phyloP scores from a whole-genome alignment of 2,113 vertebrate species.

The Morone chrysops region DNA sequence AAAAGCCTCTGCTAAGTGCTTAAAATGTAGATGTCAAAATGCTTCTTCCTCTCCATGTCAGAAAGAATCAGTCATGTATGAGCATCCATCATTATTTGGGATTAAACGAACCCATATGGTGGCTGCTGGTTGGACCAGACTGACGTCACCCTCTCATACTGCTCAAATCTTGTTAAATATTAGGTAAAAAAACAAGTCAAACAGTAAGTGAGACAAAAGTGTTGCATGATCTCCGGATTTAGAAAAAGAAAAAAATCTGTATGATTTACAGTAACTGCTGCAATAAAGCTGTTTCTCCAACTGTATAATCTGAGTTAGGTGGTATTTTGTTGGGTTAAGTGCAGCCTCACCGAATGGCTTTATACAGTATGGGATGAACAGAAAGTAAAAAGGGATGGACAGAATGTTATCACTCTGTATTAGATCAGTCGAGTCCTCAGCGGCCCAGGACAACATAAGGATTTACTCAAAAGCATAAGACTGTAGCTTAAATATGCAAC shows the following conservation, averaged over 20 bases:
- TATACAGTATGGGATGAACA: not conserved
- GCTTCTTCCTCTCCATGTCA: not conserved
- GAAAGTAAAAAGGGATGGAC: not conserved
- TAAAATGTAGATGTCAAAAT: slow-evolving; percentile 22
- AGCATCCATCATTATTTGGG: slow-evolving; percentile 43
- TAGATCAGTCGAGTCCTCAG: not conserved
- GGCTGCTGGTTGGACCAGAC: not conserved
- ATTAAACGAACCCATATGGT: slow-evolving; percentile 25
- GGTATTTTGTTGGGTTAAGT: slow-evolving; percentile 17
- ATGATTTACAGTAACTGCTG: slow-evolving; percentile 26
- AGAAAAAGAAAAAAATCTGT: slow-evolving; percentile 21
- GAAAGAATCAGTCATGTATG: slow-evolving; percentile 13
- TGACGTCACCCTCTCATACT: slow-evolving; percentile 26
- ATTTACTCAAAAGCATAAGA: not conserved
- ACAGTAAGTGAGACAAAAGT: slow-evolving; percentile 6
- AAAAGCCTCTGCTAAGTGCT: slow-evolving; percentile 26
- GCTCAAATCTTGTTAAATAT: slow-evolving; percentile 30
- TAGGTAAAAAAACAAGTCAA: not conserved
- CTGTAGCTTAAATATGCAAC: not conserved
- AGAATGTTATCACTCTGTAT: not conserved
- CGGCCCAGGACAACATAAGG: not conserved
- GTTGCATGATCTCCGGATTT: slow-evolving; percentile 32
- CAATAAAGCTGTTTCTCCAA: slow-evolving; percentile 13
- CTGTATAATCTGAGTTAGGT: slow-evolving; percentile 33
- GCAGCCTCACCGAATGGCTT: not conserved